A percentile compares a stretch with the other conserved stretches of the same genome.
Conservation (phyloP, 2,797 vertebrate species). For the Pipistrellus pipistrellus region DNA sequence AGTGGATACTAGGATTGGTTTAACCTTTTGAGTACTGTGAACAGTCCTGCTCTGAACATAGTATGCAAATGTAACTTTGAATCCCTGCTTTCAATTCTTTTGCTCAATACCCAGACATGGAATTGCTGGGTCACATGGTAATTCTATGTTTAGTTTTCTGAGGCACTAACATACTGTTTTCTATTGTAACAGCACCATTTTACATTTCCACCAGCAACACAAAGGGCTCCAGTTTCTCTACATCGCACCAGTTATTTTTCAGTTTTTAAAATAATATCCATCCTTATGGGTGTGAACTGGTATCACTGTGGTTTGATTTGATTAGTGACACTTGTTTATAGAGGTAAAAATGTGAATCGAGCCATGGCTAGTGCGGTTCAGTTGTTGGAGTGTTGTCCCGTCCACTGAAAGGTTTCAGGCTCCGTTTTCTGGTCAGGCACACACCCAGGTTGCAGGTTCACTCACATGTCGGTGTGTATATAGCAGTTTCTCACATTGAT, state of each 20-base stretch:
- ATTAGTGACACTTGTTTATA: background rate
- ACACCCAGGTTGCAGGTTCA: background rate
- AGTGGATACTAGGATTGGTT: background rate
- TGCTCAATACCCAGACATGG: background rate
- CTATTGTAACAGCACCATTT: background rate
- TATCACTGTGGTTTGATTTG: background rate
- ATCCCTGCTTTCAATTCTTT: background rate
- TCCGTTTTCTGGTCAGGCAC: background rate
- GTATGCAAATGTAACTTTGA: background rate
- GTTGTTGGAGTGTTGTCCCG: background rate
- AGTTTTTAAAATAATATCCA: background rate
- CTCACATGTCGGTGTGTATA: background rate
- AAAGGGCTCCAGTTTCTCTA: background rate
- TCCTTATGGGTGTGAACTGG: background rate
- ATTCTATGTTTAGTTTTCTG: background rate
- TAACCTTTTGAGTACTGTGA: background rate
- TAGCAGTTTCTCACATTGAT: background rate
- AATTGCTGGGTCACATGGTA: background rate
- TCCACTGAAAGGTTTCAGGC: background rate
- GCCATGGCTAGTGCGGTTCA: rapidly evolving
- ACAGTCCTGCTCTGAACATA: background rate
- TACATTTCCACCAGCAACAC: background rate
- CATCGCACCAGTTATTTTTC: background rate
- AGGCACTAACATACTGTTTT: background rate
- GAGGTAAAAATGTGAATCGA: background rate